phyloP scores from a whole-genome alignment of 2,888 invertebrate genomes.

The Ceraclea dissimilis region DNA sequence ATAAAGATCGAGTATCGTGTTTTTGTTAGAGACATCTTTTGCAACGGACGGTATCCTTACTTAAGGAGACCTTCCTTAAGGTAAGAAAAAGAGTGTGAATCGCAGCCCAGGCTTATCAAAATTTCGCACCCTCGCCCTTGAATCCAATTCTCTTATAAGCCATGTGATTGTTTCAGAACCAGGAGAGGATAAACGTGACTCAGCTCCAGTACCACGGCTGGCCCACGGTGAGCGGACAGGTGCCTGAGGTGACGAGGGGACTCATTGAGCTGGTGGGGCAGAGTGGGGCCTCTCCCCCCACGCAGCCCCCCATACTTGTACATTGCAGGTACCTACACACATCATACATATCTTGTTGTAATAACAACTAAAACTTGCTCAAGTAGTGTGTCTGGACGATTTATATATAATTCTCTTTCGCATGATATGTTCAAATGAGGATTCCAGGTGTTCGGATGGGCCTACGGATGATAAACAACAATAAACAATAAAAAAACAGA shows the following conservation, averaged over 20 bases:
- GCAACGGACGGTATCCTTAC: too few species aligned
- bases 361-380: not conserved
- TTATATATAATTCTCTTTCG: not conserved
- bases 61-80: too few species aligned
- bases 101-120: too few species aligned
- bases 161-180: conserved; percentile 51
- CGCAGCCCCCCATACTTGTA: conserved; percentile 61
- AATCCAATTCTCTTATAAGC: too few species aligned
- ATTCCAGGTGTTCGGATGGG: too few species aligned
- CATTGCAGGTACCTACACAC: conserved; percentile 67
- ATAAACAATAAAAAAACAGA: too few species aligned
- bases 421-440: too few species aligned
- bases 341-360: conserved; percentile 4
- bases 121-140: too few species aligned
- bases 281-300: conserved; percentile 48
- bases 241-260: conserved; percentile 82
- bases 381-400: not conserved
- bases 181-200: conserved; percentile 65
- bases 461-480: too few species aligned
- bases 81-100: too few species aligned
- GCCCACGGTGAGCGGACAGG: conserved; percentile 84
- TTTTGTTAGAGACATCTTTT: too few species aligned
- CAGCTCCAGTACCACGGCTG: conserved; percentile 90
- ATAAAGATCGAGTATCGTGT: too few species aligned
- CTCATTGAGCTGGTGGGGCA: conserved; percentile 81